Conservation (phyloP, 2,888 invertebrate species). For the Carpatolechia fugitivella region DNA sequence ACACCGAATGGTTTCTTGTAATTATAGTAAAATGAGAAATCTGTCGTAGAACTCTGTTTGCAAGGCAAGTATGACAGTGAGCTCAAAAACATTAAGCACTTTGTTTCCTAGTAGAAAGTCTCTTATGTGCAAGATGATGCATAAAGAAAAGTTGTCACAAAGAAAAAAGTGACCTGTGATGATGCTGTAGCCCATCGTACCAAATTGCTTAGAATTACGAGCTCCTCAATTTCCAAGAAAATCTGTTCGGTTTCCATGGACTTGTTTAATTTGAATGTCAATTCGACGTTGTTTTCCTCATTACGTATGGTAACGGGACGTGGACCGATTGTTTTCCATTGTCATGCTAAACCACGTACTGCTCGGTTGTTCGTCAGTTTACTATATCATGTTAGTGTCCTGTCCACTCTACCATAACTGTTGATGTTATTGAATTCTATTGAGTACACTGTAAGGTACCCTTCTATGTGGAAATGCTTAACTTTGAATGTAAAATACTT, state of each 20-base stretch:
- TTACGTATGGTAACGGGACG: conserved; percentile 37
- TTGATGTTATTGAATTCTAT: background rate
- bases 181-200: too few relatives aligned
- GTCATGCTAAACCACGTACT: conserved; percentile 47
- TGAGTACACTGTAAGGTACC: too few relatives aligned
- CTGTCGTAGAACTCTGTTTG: conserved; percentile 23
- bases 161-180: too few relatives aligned
- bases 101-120: too few relatives aligned
- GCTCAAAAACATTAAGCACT: too few relatives aligned
- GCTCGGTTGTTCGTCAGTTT: background rate
- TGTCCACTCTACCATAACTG: background rate
- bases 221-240: conserved; percentile 4
- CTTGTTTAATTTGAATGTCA: conserved; percentile 19
- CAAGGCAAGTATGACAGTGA: too few relatives aligned
- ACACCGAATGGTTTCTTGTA: background rate
- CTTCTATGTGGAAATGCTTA: too few relatives aligned
- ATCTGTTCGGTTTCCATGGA: conserved; percentile 10
- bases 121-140: too few relatives aligned
- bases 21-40: background rate
- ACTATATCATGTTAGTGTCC: background rate
- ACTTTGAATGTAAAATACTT: too few relatives aligned
- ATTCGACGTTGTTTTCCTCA: conserved; percentile 32
- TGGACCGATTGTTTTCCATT: conserved; percentile 46
- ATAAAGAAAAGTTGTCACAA: too few relatives aligned
- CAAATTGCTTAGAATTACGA: background rate